These are phyloP conservation scores for Stenodema calcarata DNA, from an alignment of 2,888 invertebrate species.

Conservation along the genomic window DNA sequence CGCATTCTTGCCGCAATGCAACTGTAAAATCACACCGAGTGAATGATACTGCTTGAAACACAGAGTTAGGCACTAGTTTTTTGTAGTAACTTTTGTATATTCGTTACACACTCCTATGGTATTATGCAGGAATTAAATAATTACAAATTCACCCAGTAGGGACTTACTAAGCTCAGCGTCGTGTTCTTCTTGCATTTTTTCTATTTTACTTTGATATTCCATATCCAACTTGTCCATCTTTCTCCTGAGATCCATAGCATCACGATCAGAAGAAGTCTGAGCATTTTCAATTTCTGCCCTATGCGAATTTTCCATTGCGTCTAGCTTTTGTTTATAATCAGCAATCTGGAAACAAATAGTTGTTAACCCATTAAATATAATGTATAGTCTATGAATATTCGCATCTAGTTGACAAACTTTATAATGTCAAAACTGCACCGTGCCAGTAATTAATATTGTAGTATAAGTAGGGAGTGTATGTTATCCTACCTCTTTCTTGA, in stretches of 20 bases:
- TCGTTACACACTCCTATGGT: too few species aligned
- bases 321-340: slow-evolving; percentile 70
- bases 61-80: too few species aligned
- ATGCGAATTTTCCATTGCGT: slow-evolving; percentile 68
- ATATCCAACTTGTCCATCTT: slow-evolving; percentile 78
- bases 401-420: too few species aligned
- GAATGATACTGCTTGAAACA: too few species aligned
- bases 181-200: slow-evolving; percentile 70
- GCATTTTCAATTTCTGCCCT: slow-evolving; percentile 67
- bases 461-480: too few species aligned
- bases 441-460: too few species aligned
- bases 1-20: slow-evolving; percentile 62
- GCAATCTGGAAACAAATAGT: slow-evolving; percentile 72
- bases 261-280: slow-evolving; percentile 72
- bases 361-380: too few species aligned
- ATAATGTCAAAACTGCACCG: too few species aligned
- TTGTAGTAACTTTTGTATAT: too few species aligned
- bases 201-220: slow-evolving; percentile 74
- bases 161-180: slow-evolving; percentile 60
- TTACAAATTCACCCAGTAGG: too few species aligned
- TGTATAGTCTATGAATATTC: too few species aligned
- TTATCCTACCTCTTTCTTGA: slow-evolving; percentile 65
- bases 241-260: slow-evolving; percentile 72
- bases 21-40: slow-evolving; percentile 59
- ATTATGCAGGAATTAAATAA: too few species aligned